Evolutionary conservation across 2,113 vertebrate species (phyloP), one percentile per base, ranked within the genome.

Genomic region (Corythornis madagascariensis): DNA sequence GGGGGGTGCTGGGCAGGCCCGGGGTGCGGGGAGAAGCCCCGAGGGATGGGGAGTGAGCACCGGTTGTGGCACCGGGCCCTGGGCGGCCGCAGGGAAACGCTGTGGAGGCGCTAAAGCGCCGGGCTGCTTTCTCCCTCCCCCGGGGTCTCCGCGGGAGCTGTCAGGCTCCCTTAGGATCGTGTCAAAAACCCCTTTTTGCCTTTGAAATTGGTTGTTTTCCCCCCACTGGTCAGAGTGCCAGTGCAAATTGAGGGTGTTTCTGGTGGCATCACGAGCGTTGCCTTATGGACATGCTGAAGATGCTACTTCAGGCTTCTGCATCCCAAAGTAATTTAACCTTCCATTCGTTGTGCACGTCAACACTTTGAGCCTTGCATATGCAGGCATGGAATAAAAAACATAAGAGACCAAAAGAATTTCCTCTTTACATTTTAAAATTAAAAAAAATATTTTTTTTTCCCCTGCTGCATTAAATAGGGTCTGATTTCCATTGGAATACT

Each of bases 261-360:
- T 9, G 13, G 43, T 4, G 29, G 56, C 20, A 28, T 29, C n/a
- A 2, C 19, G 21, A 6, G 42, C 66, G 2, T 16, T 56, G 38
- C 4, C 31, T 42, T 26, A 5, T 28, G 52, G 35, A 8, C 48
- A 35, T 5, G 76, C 16, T 29, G 50, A 31, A 19, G 61, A 13
- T 65, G 78, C 53, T 35, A 0, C 28, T 25, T 29, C 16, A 16
- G 17, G 40, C 9, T 64, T 70, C 9, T 53, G 60, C 13, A 12
- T 12, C n/a, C 13, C 11, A 1, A 7, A 2, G 8, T 16, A 45
- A 10, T 3, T 42, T 25, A 4, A 13, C 16, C 33, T 79, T 8
- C 22, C 2, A 3, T 15, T 35, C 9, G 0, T 29, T 35, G 0
- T 15, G 1, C 10, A 3, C 9, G 28, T 16, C 45, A 38, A 0